Base-by-base conservation (phyloP, 2,113 vertebrate species). In the Odontophorus gujanensis region DNA sequence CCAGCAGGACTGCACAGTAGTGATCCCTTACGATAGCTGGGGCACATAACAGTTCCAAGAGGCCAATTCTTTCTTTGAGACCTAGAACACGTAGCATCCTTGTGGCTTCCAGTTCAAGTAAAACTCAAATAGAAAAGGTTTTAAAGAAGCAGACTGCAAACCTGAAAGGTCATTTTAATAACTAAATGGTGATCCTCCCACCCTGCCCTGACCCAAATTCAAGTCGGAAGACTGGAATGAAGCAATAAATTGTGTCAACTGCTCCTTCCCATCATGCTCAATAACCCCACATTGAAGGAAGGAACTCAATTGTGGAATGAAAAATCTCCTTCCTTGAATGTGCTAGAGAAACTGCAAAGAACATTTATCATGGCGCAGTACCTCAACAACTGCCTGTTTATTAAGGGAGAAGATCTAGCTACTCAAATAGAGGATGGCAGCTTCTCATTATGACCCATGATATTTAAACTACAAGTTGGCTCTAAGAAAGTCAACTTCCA, bases 1-100 rank as follows among this genome's bases (percentile, higher is more conserved):
- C 58, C 71, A 92, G 67, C 78, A 26, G 48, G 48, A 5, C 47
- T 50, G 48, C 48, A 34, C 34, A 53, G 26, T 0, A 63, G 40
- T 14, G 58, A 79, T 57, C n/a, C 3, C 1, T 24, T 16, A 57
- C 3, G 1, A 67, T 0, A 63, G 47, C 61, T 67, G 57, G 4
- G 72, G 77, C n/a, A 69, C 0, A 0, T 18, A 42, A 79, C 34
- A 63, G 59, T 53, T 91, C 5, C 6, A 71, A 63, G 74, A 36
- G 20, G 57, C 13, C 10, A 28, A 77, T 25, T 77, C 85, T 68
- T 65, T 74, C 81, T 73, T 68, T 4, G 15, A 0, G 0, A 13
- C 45, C 30, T n/a, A 32, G 32, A 28, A 7, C 17, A 0, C 24
- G 68, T 2, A 63, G 68, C 47, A 11, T 88, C 42, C 65, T 74